Conservation (phyloP, 2,113 vertebrate genomes). For the Nesoenas mayeri region DNA sequence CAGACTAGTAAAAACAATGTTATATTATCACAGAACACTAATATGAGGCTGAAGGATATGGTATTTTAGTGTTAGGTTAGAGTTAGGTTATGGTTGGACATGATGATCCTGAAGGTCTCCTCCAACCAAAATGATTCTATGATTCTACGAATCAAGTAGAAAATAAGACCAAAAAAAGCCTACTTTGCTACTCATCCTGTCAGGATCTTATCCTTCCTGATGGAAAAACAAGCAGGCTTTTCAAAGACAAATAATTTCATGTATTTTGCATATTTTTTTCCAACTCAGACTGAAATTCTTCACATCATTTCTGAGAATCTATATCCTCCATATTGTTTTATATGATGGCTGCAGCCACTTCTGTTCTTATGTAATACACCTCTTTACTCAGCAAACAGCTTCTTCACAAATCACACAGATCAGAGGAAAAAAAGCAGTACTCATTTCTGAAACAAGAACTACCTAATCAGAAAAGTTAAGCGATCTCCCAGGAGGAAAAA, state of each 20-base stretch:
- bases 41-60: background rate
- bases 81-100: no score
- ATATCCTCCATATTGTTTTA: background rate
- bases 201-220: background rate
- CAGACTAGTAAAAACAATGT: background rate
- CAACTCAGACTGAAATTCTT: background rate
- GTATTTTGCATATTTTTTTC: background rate
- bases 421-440: slow-evolving; percentile 6
- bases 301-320: background rate
- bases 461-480: background rate
- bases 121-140: no score
- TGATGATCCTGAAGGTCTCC: no score
- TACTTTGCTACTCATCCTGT: background rate
- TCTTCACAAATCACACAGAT: background rate
- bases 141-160: background rate
- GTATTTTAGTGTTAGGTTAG: no score
- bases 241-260: background rate
- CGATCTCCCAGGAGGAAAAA: background rate
- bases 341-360: background rate
- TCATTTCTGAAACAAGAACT: slow-evolving; percentile 6
- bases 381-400: background rate
- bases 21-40: background rate
- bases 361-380: background rate
- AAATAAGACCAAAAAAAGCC: background rate
- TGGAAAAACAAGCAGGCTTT: background rate